Evolutionary conservation across 2,113 vertebrate species (phyloP).

Genomic region (Hippocampus guttulatus): DNA sequence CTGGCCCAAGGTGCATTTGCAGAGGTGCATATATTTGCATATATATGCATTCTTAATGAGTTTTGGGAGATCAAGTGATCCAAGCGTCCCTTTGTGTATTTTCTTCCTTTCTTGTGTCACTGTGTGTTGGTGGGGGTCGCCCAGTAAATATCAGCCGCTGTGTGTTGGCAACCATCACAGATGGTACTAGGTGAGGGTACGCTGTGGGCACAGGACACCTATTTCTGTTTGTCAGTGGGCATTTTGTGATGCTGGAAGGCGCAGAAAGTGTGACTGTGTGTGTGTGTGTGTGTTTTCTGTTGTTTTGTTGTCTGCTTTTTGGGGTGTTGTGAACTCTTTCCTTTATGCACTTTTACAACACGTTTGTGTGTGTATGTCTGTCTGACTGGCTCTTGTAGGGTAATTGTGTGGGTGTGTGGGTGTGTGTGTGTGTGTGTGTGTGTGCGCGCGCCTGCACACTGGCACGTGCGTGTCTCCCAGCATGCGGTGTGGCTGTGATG

Average conservation of each 20-base stretch:
- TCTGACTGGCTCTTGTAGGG: too few species aligned
- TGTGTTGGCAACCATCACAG: constrained; percentile 69
- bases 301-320: constrained; percentile 1
- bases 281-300: background rate
- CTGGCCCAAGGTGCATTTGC: constrained; percentile 74
- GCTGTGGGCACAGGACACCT: constrained; percentile 67
- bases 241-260: constrained; percentile 47
- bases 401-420: background rate
- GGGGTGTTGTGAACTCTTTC: background rate
- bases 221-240: constrained; percentile 55
- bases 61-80: constrained; percentile 71
- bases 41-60: constrained; percentile 73
- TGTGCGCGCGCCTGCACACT: constrained; percentile 25
- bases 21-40: constrained; percentile 77
- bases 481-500: constrained; percentile 53
- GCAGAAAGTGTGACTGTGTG: constrained; percentile 32
- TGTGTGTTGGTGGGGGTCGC: constrained; percentile 28
- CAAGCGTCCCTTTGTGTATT: constrained; percentile 66
- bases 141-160: constrained; percentile 69
- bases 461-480: constrained; percentile 47
- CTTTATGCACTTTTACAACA: background rate
- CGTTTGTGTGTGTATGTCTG: background rate
- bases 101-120: constrained; percentile 45
- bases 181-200: constrained; percentile 69
- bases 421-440: constrained; percentile 16